Evolutionary conservation across 2,113 vertebrate genomes (phyloP), one percentile per base, ranked within the genome.

Genomic region (Peucedramus taeniatus): DNA sequence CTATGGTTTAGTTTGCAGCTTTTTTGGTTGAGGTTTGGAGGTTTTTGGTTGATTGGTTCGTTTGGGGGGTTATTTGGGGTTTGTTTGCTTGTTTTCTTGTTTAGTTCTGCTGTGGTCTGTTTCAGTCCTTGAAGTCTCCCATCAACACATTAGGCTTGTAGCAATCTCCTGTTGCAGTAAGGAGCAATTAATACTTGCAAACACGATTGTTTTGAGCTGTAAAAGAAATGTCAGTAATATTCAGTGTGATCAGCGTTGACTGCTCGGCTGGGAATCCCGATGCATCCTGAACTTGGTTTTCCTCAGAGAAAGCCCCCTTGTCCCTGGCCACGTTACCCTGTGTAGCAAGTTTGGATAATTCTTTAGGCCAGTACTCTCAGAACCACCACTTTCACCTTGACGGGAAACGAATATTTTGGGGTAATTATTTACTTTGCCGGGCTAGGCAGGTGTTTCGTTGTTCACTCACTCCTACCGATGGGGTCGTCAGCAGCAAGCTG

Each of bases 1-100:
- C n/a, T n/a, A n/a, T 11, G 16, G 8, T 59, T 19, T 31, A 11
- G 15, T 16, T 37, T 24, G n/a, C 14, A 1, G 3, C 1, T 23
- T 31, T 35, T 57, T 51, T 37, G 7, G 0, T 23, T 23, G 22
- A 50, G 13, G 7, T 45, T 66, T 45, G 22, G 11, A 37, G 7
- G 1, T 23, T 65, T 66, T 44, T 24, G 5, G 15, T 53, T 47
- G 30, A 7, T 40, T 61, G 20, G 11, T 2, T 66, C 13, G 1
- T 35, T 22, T 40, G 5, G 12, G 28, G 4, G 4, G 5, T 10
- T 26, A 16, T 26, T 49, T 35, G 11, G 9, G 4, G 3, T 40
- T 53, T 11, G 2, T 47, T 76, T 42, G 30, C 22, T 15, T 27
- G 13, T 26, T 71, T 47, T 20, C 39, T 69, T 59, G 15, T 28